These are phyloP conservation scores for Athripsodes cinereus DNA, from an alignment of 2,888 invertebrate species.

Conservation along the genomic window DNA sequence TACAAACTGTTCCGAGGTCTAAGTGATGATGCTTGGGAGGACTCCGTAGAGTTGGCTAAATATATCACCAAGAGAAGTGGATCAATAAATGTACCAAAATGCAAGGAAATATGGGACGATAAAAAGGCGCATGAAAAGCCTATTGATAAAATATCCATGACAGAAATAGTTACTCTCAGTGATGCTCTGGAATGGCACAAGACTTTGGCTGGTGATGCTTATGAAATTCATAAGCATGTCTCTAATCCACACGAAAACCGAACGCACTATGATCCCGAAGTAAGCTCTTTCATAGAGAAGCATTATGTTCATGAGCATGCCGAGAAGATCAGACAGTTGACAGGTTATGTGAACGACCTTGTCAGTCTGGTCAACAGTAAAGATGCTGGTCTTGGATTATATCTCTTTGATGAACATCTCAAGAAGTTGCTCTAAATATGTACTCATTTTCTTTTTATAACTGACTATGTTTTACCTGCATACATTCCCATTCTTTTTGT, in stretches of 20 bases:
- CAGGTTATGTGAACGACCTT: conserved; percentile 70
- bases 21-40: conserved; percentile 69
- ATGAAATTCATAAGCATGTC: conserved; percentile 56
- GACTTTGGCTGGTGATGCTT: conserved; percentile 59
- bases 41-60: conserved; percentile 69
- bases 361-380: conserved; percentile 54
- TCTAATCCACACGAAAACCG: neutral
- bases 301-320: conserved; percentile 67
- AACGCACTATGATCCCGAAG: conserved; percentile 34
- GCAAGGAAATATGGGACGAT: too few species aligned
- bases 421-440: neutral
- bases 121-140: neutral
- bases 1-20: conserved; percentile 65
- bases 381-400: conserved; percentile 61
- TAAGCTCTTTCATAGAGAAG: conserved; percentile 71
- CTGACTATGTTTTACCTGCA: too few species aligned
- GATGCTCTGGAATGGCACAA: conserved; percentile 73
- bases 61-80: conserved; percentile 67
- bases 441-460: too few species aligned
- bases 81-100: too few species aligned
- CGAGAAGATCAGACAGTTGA: conserved; percentile 59
- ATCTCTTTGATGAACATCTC: conserved; percentile 68
- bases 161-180: conserved; percentile 66
- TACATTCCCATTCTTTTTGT: neutral
- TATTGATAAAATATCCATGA: neutral